These are phyloP conservation scores for Tipula lateralis DNA, from an alignment of 2,888 invertebrate genomes.

Conservation along the genomic window DNA sequence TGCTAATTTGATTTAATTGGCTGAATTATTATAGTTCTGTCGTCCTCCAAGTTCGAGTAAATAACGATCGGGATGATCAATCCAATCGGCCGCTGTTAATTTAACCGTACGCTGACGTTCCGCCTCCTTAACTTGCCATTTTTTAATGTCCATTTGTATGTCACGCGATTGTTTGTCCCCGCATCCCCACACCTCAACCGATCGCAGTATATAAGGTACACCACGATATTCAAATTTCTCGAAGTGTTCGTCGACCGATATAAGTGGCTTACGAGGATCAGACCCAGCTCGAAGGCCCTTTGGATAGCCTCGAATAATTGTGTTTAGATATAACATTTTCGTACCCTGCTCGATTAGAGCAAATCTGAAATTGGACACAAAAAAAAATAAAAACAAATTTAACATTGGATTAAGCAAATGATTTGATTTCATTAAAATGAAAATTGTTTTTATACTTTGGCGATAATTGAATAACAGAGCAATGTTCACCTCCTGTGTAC, in stretches of 20 bases:
- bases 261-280: slow-evolving; percentile 70
- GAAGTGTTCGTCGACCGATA: slow-evolving; percentile 71
- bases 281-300: slow-evolving; percentile 76
- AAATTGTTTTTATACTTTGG: slow-evolving; percentile 56
- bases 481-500: slow-evolving; percentile 79
- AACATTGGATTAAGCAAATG: not conserved
- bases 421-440: not conserved
- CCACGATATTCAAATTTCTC: slow-evolving; percentile 64
- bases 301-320: slow-evolving; percentile 76
- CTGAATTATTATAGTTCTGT: slow-evolving; percentile 69
- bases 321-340: slow-evolving; percentile 80
- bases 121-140: slow-evolving; percentile 85
- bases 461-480: slow-evolving; percentile 68
- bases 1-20: slow-evolving; percentile 48
- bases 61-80: slow-evolving; percentile 92
- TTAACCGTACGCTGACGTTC: slow-evolving; percentile 83
- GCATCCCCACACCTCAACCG: slow-evolving; percentile 81
- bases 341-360: slow-evolving; percentile 59
- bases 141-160: slow-evolving; percentile 81
- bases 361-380: slow-evolving; percentile 46
- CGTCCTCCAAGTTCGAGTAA: slow-evolving; percentile 82
- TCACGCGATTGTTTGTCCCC: slow-evolving; percentile 73
- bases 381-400: not conserved
- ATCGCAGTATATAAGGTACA: slow-evolving; percentile 58
- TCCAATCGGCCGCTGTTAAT: slow-evolving; percentile 84